Base-by-base conservation (phyloP, 53 echinoderm and acorn worm species). In the Paracentrotus lividus region DNA sequence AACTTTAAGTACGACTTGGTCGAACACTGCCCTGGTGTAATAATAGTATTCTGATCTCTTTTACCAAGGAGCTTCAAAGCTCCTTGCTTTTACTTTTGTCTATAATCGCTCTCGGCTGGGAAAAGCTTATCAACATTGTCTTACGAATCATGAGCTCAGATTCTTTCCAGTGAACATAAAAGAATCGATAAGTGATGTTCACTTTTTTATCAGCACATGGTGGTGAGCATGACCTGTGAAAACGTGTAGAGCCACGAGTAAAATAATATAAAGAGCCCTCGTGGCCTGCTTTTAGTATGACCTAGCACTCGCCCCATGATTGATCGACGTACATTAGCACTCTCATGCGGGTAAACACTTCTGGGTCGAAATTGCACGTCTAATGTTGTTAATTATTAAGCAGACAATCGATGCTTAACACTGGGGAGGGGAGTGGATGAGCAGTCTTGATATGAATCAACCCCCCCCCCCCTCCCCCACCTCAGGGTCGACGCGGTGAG, bases 371-470 rank as follows among this genome's bases (percentile, higher is more conserved):
- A 72, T 72, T 72, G 72, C 72, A 72, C 72, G 0, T 72, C 72
- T 72, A 18, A 72, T 72, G 72, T 72, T 72, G 72, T 72, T 72
- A 72, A 72, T 72, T 40, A 72, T 72, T 72, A 72, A 72, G 2
- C 38, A 72, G 38, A 72, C 20, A 20, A 72, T 72, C 72, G 40
- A 32, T 72, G 36, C 64, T 64, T 64, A 64, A 64, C 64, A 64
- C 72, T 18, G 38, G 72, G 14, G 20, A 40, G 40, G 72, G 38
- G n/a, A n/a, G n/a, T n/a, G n/a, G n/a, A n/a, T n/a, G n/a, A n/a
- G n/a, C n/a, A n/a, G n/a, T n/a, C n/a, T n/a, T n/a, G n/a, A n/a
- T n/a, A n/a, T n/a, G n/a, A n/a, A n/a, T n/a, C n/a, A n/a, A n/a
- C n/a, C n/a, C n/a, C n/a, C n/a, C n/a, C n/a, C n/a, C n/a, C n/a